Base-by-base conservation (phyloP, 2,888 invertebrate genomes). In the Lepidocyrtoides sp. region DNA sequence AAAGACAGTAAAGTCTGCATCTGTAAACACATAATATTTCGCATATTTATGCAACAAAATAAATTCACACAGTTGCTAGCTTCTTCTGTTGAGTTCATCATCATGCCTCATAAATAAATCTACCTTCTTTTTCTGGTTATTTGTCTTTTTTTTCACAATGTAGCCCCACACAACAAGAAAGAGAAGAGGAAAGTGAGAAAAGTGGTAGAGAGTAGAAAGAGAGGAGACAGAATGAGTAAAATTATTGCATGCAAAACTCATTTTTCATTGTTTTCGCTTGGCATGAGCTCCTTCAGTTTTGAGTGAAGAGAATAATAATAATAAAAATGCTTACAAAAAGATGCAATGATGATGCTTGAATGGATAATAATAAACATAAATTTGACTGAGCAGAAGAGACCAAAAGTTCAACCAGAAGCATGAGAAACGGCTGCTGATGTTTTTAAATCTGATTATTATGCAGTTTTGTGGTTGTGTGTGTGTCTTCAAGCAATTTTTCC, bases 261-360 rank as follows among this genome's bases (percentile, higher is more conserved):
- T 63, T 41, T 72, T 72, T 72, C 72, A 72, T 72, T 44, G 72
- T 72, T n/a, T 44, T 72, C 26, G 14, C 10, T 23, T 63, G 29
- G 63, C 57, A 20, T 57, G 2, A 29, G 63, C 29, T 29, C 1
- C 29, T 12, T 63, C 26, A 63, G 12, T 14, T 57, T 23, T 57
- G 2, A 17, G 57, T 4, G 23, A 36, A 36, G 36, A 20, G 57
- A 57, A 51, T 14, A 63, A 63, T 63, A n/a, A n/a, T n/a, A n/a
- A n/a, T n/a, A n/a, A n/a, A n/a, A n/a, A n/a, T n/a, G n/a, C n/a
- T n/a, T n/a, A n/a, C n/a, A 26, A 48, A 48, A 57, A 69, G 12
- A 69, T 69, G 32, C 69, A n/a, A n/a, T n/a, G n/a, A 69, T 32
- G 36, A 57, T 17, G 57, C 17, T 57, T 57, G 17, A 57, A 10